A percentile compares a stretch with the other conserved stretches of the same genome.
These are phyloP conservation scores for Drosophila rubida DNA, from an alignment of 2,888 invertebrate species.

Conservation along the genomic window DNA sequence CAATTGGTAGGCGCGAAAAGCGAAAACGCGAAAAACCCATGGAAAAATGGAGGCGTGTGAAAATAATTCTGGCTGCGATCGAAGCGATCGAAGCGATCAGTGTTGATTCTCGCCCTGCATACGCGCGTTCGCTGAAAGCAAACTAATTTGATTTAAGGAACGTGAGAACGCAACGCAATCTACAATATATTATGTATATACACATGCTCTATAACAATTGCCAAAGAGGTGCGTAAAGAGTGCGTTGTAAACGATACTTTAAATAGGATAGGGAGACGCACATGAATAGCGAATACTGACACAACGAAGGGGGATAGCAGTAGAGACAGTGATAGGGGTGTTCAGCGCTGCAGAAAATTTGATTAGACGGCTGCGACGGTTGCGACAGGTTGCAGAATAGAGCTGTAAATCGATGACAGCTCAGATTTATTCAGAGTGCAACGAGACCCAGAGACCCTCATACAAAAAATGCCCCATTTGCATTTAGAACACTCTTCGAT, in stretches of 20 bases:
- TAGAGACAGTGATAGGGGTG: slow-evolving; percentile 31
- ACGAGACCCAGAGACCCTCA: neutral
- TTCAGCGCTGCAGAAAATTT: slow-evolving; percentile 54
- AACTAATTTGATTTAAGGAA: slow-evolving; percentile 53
- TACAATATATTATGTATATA: neutral
- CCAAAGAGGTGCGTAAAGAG: slow-evolving; percentile 44
- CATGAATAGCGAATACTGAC: neutral
- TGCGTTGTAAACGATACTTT: slow-evolving; percentile 42
- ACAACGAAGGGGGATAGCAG: neutral
- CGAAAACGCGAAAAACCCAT: slow-evolving; percentile 44
- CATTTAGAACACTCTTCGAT: neutral
- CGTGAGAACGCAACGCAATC: slow-evolving; percentile 54
- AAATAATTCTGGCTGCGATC: slow-evolving; percentile 46
- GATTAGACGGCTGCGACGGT: slow-evolving; percentile 22
- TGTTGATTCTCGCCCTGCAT: slow-evolving; percentile 18
- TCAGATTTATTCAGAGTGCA: neutral
- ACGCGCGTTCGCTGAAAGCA: slow-evolving; percentile 37
- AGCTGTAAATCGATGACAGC: slow-evolving; percentile 31
- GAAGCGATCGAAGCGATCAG: slow-evolving; percentile 1
- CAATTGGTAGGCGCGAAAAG: slow-evolving; percentile 53
- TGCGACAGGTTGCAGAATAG: slow-evolving; percentile 41
- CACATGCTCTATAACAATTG: slow-evolving; percentile 26
- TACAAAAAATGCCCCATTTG: neutral
- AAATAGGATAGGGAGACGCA: neutral
- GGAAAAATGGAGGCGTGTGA: slow-evolving; percentile 59